Evolutionary conservation across 2,888 invertebrate species (phyloP), one percentile per base, ranked within the genome.

Genomic region (Chymomyza fuscimana): DNA sequence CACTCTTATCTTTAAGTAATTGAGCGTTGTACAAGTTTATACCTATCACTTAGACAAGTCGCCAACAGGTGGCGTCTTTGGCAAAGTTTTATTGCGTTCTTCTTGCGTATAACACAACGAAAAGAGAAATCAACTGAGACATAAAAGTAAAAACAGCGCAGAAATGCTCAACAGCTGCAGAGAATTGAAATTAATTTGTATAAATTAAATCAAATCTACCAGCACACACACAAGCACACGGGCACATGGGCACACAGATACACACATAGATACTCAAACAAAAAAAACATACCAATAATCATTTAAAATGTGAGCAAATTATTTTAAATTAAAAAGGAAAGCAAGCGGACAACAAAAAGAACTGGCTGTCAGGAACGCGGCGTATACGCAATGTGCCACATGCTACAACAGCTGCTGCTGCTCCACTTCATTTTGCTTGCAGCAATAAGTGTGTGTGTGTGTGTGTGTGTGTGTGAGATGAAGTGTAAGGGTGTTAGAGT

Each of bases 291-390:
- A 19, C 52, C 52, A 19, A 19, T 15, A 60, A 60, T 10, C 73
- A 19, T 59, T 67, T 59, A 67, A 65, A 69, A 74, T 67, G 70
- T 65, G 58, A 16, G 60, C 63, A 77, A 70, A 77, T 79, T 72
- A 69, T 74, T 72, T 76, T 63, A 69, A 77, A 67, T 73, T 65
- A 61, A 60, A 19, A 54, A 16, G 15, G 7, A 6, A 54, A 54
- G 12, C 1, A 46, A 46, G 40, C 40, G 6, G 3, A 7, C 40
- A 46, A 12, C 12, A 10, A 46, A 46, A 46, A 46, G 12, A 12
- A 0, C 6, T 46, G 40, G 12, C 10, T 46, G 40, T 46, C 40
- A 46, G 40, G n/a, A 64, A 66, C 54, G 58, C 9, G 36, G 62
- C 72, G 46, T 74, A 64, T 68, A 54, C 67, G 62, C 72, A 69